Evolutionary conservation across 2,888 invertebrate genomes (phyloP).

Genomic region (Micropterix aruncella): DNA sequence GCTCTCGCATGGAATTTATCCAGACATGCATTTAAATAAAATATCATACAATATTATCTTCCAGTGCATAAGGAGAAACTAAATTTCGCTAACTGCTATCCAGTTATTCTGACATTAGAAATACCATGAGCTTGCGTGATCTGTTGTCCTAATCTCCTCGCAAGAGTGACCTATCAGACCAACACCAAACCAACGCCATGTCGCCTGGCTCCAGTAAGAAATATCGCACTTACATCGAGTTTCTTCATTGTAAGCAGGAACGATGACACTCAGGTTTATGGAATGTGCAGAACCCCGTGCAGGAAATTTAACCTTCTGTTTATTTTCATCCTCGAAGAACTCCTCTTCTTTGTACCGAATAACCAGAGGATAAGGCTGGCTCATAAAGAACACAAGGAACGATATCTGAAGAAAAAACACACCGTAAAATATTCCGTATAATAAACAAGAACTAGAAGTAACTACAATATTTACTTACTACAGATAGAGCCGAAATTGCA

Average conservation of each 20-base stretch:
- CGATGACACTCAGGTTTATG: slow-evolving; percentile 74
- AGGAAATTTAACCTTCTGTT: slow-evolving; percentile 48
- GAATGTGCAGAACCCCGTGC: slow-evolving; percentile 53
- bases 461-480: neutral
- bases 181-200: neutral
- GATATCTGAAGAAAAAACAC: slow-evolving; percentile 37
- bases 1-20: too few species aligned
- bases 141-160: too few species aligned
- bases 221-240: slow-evolving; percentile 61
- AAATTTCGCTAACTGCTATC: too few species aligned
- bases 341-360: slow-evolving; percentile 61
- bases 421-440: neutral
- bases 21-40: too few species aligned
- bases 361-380: slow-evolving; percentile 53
- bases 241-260: slow-evolving; percentile 97
- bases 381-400: slow-evolving; percentile 41
- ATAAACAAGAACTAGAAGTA: slow-evolving; percentile 13
- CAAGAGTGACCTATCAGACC: too few species aligned
- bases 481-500: neutral
- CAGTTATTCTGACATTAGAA: neutral
- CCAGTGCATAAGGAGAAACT: too few species aligned
- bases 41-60: too few species aligned
- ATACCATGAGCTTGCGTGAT: too few species aligned
- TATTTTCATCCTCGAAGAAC: slow-evolving; percentile 50
- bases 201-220: too few species aligned